Percentiles rank a stretch among this genome's conserved stretches.
Evolutionary conservation across 1,140 invertebrate genomes (phyloP).

Genomic region (Conus betulinus): DNA sequence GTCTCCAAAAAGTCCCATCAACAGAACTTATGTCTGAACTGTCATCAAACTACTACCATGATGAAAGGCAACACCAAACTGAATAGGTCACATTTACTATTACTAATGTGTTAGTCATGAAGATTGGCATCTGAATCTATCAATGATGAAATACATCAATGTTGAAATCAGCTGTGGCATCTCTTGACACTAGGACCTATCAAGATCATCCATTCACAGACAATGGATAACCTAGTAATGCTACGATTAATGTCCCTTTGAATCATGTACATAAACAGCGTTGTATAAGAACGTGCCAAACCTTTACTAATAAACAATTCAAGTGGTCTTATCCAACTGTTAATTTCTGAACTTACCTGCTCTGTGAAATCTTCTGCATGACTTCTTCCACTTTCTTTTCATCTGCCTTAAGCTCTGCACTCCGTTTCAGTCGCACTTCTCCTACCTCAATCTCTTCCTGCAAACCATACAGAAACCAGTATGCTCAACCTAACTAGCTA

Average conservation of each 20-base stretch:
- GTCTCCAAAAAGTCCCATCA: too few species aligned
- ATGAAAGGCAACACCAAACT: not conserved
- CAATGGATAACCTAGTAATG: slow-evolving; percentile 79
- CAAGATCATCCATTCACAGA: too few species aligned
- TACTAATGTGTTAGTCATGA: too few species aligned
- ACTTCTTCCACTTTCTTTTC: slow-evolving; percentile 57
- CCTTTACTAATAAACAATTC: slow-evolving; percentile 79
- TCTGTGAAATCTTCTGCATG: slow-evolving; percentile 57
- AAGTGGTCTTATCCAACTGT: slow-evolving; percentile 82
- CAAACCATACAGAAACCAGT: not conserved
- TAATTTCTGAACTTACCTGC: slow-evolving; percentile 56
- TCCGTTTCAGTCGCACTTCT: slow-evolving; percentile 62
- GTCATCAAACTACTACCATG: too few species aligned
- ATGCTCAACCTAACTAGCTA: too few species aligned
- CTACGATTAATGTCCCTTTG: slow-evolving; percentile 91
- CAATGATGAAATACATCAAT: too few species aligned
- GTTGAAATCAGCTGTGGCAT: too few species aligned
- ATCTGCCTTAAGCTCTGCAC: slow-evolving; percentile 51
- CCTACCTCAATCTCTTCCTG: slow-evolving; percentile 68
- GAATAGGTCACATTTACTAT: too few species aligned
- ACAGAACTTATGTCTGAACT: too few species aligned
- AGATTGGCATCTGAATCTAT: too few species aligned
- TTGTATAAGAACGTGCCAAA: slow-evolving; percentile 91
- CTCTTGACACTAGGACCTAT: too few species aligned
- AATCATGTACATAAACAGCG: slow-evolving; percentile 86